Evolutionary conservation across 1,140 invertebrate species (phyloP), one percentile per base, ranked within the genome.

Genomic region (Drosophila orena): DNA sequence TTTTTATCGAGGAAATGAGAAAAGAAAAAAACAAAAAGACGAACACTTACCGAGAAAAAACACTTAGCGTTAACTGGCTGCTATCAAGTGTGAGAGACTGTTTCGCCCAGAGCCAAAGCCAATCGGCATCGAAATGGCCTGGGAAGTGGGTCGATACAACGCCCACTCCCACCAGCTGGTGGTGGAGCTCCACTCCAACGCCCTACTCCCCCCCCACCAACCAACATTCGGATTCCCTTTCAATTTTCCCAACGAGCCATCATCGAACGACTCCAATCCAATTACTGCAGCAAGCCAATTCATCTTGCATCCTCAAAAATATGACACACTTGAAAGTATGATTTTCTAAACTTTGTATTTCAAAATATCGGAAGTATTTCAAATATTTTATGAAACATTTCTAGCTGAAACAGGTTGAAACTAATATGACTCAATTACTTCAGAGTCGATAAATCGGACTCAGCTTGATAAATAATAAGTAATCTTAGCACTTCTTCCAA

Each of bases 31-130:
- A 43, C 1, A 14, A 49, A 68, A 68, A 43, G 64, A 62, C 34
- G 22, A 71, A 71, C 65, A 70, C 65, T 71, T 71, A 70, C 50
- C 50, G 7, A 60, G 64, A 77, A 76, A 77, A 77, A 77, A 70
- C 74, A 77, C 74, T 77, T 77, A 77, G 56, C 50, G 38, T 40
- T 77, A 76, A 77, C 74, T 77, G 61, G 73, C 55, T 68, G 55
- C 37, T 44, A 77, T 77, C 50, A 49, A 68, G 70, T 53, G 66
- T 27, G 64, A 22, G 60, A 15, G 47, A 34, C 34, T 61, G 49
- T 42, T 60, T 61, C n/a, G 53, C 72, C 72, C n/a, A n/a, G n/a
- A 17, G 17, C 62, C 47, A 55, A 62, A 77, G 73, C 73, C 73
- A 77, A 76, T 76, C 60, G 73, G 71, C 71, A 56, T 52, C 38